These are phyloP conservation scores for Nesogale talazaci DNA, from an alignment of 2,113 vertebrate species.

Conservation along the genomic window DNA sequence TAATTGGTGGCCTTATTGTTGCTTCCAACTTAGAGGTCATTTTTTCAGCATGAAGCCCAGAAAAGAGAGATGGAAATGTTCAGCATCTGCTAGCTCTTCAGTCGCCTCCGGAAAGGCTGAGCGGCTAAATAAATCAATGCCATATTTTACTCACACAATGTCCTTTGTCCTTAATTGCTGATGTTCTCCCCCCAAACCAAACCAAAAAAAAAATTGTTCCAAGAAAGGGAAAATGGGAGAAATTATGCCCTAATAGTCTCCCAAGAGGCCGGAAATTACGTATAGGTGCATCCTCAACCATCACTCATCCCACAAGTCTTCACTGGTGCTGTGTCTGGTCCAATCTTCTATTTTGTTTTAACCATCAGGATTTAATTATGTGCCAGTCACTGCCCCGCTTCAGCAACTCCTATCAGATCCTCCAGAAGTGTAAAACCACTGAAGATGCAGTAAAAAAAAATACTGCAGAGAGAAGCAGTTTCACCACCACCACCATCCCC, in stretches of 20 bases:
- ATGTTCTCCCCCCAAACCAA: background rate
- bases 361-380: slow-evolving; percentile 46
- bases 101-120: background rate
- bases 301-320: background rate
- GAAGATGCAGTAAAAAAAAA: background rate
- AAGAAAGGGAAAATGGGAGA: background rate
- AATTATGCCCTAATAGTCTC: background rate
- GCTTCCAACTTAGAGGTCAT: background rate
- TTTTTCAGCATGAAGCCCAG: background rate
- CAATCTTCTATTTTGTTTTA: slow-evolving; percentile 43
- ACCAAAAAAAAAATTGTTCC: background rate
- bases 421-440: background rate
- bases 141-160: background rate
- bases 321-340: background rate
- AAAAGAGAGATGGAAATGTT: background rate
- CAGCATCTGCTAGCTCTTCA: background rate
- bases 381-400: background rate
- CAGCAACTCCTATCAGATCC: slow-evolving; percentile 31
- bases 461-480: background rate
- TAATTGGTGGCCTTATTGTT: background rate
- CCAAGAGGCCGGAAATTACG: background rate
- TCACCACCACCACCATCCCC: too few relatives aligned
- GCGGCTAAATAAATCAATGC: slow-evolving; percentile 29
- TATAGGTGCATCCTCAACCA: background rate
- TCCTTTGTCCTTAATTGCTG: slow-evolving; percentile 25